A percentile compares a stretch with the other conserved stretches of the same genome.
Conservation (phyloP, 2,113 vertebrate species). For the Globicephala melas region DNA sequence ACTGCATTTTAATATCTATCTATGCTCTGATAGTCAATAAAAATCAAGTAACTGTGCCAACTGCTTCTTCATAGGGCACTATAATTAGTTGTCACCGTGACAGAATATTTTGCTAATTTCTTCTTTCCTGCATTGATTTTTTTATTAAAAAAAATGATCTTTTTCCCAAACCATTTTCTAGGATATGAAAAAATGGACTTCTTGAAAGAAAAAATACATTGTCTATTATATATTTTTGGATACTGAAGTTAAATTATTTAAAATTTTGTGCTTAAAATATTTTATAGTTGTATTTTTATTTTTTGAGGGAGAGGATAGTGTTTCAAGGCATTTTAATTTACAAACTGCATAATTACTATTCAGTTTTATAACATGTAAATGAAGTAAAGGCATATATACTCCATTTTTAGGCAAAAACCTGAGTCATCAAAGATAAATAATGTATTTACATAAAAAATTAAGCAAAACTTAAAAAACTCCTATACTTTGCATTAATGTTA, state of each 20-base stretch:
- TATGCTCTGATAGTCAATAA: slow-evolving; percentile 35
- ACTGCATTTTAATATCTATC: slow-evolving; percentile 36
- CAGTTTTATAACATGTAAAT: neutral
- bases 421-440: neutral
- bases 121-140: slow-evolving; percentile 50
- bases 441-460: neutral
- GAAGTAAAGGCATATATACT: neutral
- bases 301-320: neutral
- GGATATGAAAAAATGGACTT: slow-evolving; percentile 30
- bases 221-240: neutral
- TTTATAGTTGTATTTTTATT: neutral
- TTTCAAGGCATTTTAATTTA: slow-evolving; percentile 39
- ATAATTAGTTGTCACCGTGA: slow-evolving; percentile 65
- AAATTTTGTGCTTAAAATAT: neutral
- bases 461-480: neutral
- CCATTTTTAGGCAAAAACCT: slow-evolving; percentile 19
- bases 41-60: slow-evolving; percentile 49
- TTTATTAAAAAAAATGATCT: neutral
- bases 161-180: slow-evolving; percentile 8
- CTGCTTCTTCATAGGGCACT: slow-evolving; percentile 35
- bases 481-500: neutral
- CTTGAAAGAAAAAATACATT: slow-evolving; percentile 20
- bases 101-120: slow-evolving; percentile 53
- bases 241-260: neutral
- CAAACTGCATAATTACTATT: neutral